Base-by-base conservation (phyloP, 2,888 invertebrate genomes). In the Monopis laevigella region DNA sequence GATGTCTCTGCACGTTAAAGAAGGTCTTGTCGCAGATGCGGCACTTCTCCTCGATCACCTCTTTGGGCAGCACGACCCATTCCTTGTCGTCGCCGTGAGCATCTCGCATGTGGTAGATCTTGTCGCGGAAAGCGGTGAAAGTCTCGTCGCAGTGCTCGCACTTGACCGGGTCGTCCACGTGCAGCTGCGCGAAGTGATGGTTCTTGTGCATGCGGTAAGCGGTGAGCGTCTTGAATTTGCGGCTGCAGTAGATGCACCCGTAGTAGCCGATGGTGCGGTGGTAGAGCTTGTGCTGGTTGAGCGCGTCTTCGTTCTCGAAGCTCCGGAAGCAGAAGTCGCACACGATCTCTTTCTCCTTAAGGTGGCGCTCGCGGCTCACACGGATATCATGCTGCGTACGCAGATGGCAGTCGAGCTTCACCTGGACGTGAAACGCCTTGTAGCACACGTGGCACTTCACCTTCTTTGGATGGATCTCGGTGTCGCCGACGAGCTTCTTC, bases 71-170 rank as follows among this genome's bases (percentile, higher is more conserved):
- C 5, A 71, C 56, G 43, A 77, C 53, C 81, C 82, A 82, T 39
- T 82, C 82, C 43, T 75, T 77, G 41, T 77, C 63, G 45, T 77
- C 77, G 2, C 63, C 67, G 48, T 82, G 81, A 1, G 48, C 71
- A 28, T 80, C 81, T 21, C 65, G 59, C 75, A 78, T 81, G 61
- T 69, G 82, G 51, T 66, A 68, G 50, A 75, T 82, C 74, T 72
- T 82, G 46, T 78, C 83, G 48, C 71, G 66, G 58, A 82, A 80
- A 13, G 80, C 74, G 13, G 83, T 71, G 45, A 84, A 84, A 0
- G 75, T 82, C 47, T 84, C 80, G 49, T 83, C 83, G 56, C 82
- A 82, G 54, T 70, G 80, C 55, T 73, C 82, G 57, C 66, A 83
- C 49, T 66, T 77, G 6, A 59, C 69, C 17, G 67, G 83, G 45